Evolutionary conservation across 2,113 vertebrate species (phyloP).

Genomic region (Stictonetta naevosa): DNA sequence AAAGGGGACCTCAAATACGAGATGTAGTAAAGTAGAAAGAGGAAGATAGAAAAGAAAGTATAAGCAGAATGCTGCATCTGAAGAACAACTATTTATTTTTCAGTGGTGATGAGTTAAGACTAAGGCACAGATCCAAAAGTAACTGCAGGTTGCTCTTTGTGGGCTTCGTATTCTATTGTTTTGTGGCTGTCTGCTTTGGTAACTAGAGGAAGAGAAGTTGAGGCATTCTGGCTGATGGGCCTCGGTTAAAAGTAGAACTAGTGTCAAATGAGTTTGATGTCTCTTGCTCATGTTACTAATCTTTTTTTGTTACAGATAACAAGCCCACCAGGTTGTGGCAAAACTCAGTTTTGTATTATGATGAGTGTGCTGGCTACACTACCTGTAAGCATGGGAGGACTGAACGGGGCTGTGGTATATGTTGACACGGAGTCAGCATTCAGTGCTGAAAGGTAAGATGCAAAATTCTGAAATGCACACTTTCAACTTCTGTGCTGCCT

Average conservation of each 20-base stretch:
- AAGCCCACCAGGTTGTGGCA: slow-evolving; percentile 88
- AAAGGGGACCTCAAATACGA: background rate
- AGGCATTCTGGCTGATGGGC: background rate
- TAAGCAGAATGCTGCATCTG: background rate
- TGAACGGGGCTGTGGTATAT: slow-evolving; percentile 82
- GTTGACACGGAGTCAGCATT: slow-evolving; percentile 88
- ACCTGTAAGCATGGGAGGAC: slow-evolving; percentile 81
- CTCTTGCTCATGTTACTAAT: background rate
- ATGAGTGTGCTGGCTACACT: slow-evolving; percentile 84
- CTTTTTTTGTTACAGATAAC: slow-evolving; percentile 74
- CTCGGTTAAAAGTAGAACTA: background rate
- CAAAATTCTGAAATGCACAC: background rate
- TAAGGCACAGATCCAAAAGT: background rate
- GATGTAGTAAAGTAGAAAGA: background rate
- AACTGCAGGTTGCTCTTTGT: background rate
- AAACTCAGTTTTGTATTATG: slow-evolving; percentile 89
- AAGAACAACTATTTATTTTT: background rate
- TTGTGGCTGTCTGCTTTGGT: background rate
- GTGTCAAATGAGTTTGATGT: background rate
- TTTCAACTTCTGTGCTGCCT: background rate
- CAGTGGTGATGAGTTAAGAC: background rate
- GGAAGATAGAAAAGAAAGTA: background rate
- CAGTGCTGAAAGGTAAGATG: slow-evolving; percentile 84
- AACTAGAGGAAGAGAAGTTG: background rate
- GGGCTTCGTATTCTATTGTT: background rate